Evolutionary conservation across 1,140 invertebrate species (phyloP), one percentile per base, ranked within the genome.

Genomic region (Schlechtendalia chinensis): DNA sequence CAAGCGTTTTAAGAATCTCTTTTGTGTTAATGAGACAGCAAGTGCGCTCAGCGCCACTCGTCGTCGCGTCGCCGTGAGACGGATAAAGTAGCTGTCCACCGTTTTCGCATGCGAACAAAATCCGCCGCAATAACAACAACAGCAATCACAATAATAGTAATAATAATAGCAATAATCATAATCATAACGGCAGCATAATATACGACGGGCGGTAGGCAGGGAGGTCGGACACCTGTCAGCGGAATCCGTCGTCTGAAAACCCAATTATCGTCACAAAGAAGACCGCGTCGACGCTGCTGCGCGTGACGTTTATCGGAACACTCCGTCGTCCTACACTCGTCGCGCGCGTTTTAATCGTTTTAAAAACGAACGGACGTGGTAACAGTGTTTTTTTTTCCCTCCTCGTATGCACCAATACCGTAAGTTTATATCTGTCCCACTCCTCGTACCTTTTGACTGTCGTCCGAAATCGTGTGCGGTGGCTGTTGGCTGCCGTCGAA

Each of bases 221-320:
- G 29, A 19, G n/a, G 6, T 45, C 12, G 16, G 72, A 59, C 74
- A 77, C 74, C 74, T 77, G 74, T 77, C 74, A 77, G 32, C 74
- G 22, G 32, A 58, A 53, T 71, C 24, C 45, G 19, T 45, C 14
- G 16, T 17, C 24, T 32, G 53, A 54, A 58, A 71, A 39, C 47
- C 53, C 71, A 74, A 74, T 74, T 74, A 74, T 39, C 8, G 32
- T 5, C 32, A 17, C 19, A 14, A 39, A 39, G 29, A 65, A 39
- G 32, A 39, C 8, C 32, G 32, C 29, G 27, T 65, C 29, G 29
- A 54, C 45, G 29, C 17, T 11, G 53, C 71, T 74, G 71, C 71
- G 19, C 19, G 19, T 54, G 71, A 74, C 71, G 50, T 74, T 74
- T 74, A 74, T 74, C 71, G 27, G 24, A 12, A 67, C 12, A 29